A percentile compares a stretch with the other conserved stretches of the same genome.
These are phyloP conservation scores for Drosophila robusta DNA, from an alignment of 2,888 invertebrate species.

Conservation along the genomic window DNA sequence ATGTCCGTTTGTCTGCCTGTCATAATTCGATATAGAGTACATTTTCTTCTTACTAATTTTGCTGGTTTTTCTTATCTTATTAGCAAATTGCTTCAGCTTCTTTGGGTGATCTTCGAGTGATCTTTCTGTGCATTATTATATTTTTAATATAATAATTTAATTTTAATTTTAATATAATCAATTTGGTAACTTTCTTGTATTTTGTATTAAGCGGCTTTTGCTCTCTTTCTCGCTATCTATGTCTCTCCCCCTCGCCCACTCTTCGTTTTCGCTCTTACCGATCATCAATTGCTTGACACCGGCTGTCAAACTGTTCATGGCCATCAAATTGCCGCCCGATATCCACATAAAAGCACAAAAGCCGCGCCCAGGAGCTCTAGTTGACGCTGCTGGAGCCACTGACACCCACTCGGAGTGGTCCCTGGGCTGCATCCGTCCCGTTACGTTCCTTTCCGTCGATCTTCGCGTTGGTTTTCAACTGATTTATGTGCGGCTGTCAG, in stretches of 20 bases:
- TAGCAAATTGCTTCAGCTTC: no score
- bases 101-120: no score
- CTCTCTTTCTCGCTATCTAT: not conserved
- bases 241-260: not conserved
- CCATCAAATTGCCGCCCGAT: constrained; percentile 74
- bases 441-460: no score
- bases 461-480: constrained; percentile 19
- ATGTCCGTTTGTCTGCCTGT: no score
- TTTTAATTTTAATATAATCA: no score
- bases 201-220: no score
- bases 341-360: constrained; percentile 65
- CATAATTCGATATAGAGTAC: no score
- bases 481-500: constrained; percentile 71
- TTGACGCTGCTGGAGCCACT: constrained; percentile 7
- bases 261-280: not conserved
- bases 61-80: no score
- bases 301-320: constrained; percentile 76
- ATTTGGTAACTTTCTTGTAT: not conserved
- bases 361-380: constrained; percentile 45
- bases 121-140: no score
- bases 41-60: no score
- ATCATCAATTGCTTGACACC: constrained; percentile 46
- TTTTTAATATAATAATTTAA: no score
- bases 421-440: no score
- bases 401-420: constrained; percentile 45